Conservation (phyloP, 2,797 vertebrate genomes). For the Takifugu ocellatus region DNA sequence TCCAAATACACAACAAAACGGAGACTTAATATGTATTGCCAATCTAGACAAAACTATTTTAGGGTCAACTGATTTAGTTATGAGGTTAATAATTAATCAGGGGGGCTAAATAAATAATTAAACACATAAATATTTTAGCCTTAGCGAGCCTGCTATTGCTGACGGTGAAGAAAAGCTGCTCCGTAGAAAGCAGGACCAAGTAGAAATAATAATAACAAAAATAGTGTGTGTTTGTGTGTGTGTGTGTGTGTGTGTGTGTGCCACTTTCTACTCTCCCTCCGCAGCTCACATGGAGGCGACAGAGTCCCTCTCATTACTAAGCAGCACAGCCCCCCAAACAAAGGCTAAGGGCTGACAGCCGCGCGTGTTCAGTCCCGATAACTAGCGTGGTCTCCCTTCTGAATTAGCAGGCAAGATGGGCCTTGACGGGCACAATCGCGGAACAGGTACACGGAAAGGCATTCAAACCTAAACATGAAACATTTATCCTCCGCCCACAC, state of each 20-base stretch:
- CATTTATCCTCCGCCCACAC: conserved; percentile 9
- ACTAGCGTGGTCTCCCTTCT: conserved; percentile 66
- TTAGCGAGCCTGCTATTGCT: conserved; percentile 21
- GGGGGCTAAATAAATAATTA: no score
- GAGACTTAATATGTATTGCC: no score
- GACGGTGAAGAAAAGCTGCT: conserved; percentile 42
- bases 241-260: conserved; percentile 29
- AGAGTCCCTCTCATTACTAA: conserved; percentile 76
- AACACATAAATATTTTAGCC: no score
- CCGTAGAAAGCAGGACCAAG: conserved; percentile 22
- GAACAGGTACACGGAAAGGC: conserved; percentile 13
- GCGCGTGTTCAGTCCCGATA: conserved; percentile 72
- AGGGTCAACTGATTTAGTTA: no score
- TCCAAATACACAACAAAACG: no score
- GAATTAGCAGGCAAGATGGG: conserved; percentile 64
- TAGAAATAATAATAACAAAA: background rate
- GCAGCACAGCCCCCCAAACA: conserved; percentile 70
- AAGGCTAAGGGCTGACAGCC: conserved; percentile 64
- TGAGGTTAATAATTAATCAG: no score
- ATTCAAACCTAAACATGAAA: conserved; percentile 15
- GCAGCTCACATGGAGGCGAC: conserved; percentile 72
- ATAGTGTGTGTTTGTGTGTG: conserved; percentile 17
- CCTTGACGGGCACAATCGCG: conserved; percentile 46
- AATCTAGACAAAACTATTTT: no score
- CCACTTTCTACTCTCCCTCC: conserved; percentile 63